Evolutionary conservation across 1,140 invertebrate species (phyloP), one percentile per base, ranked within the genome.

Genomic region (Drosophila watanabei): DNA sequence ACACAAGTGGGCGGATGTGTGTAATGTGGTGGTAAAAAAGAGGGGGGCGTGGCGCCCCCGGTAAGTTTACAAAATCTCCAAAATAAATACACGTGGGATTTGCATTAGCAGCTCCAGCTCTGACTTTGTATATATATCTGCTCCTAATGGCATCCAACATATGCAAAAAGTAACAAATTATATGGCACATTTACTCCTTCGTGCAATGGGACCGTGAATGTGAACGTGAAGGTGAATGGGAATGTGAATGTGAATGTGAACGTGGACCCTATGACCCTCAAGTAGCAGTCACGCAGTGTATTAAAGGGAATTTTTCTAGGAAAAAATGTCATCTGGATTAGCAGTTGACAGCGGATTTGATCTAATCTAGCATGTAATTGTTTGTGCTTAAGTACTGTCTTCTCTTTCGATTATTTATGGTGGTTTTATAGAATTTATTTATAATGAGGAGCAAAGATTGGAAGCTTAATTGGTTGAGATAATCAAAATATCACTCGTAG

Each of bases 21-120:
- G 54, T 56, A 39, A 39, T 56, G 54, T 56, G 54, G 54, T 56
- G 54, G 54, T 24, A 39, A 56, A 56, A 56, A 56, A 39, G 20
- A 4, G 30, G 30, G 32, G 35, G 45, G 61, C 32, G 52, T 48
- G 39, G 51, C 20, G 4, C 77, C 48, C 48, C 48, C 48, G 51
- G 63, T 65, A 80, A 88, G 69, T 75, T 80, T 70, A 75, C 85
- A 79, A 88, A 88, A 89, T 84, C 81, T 79, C 63, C 57, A 80
- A 81, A 88, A 81, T 88, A 88, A 88, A 88, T 85, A 88, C 64
- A 88, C 73, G 59, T 69, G 77, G 68, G 85, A 87, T 89, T 88
- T 89, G 84, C 79, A 87, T 86, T 86, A 86, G 79, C 75, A 77
- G 54, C 66, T 70, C 43, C 39, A 28, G 43, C 48, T 16, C 20